These are phyloP conservation scores for Volucella inflata DNA, from an alignment of 2,888 invertebrate species.

Conservation along the genomic window DNA sequence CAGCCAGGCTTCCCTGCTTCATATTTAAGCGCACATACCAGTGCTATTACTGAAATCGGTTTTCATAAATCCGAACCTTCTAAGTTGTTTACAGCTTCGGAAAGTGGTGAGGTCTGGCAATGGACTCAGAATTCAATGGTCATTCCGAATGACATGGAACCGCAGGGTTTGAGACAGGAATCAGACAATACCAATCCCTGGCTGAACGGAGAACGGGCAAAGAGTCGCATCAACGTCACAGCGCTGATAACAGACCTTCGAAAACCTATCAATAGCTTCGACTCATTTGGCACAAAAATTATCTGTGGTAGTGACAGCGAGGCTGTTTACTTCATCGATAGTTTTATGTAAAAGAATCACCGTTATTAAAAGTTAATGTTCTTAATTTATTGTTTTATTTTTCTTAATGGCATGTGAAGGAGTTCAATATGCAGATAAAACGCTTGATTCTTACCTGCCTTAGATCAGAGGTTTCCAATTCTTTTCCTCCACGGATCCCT, in stretches of 20 bases:
- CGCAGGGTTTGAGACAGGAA: constrained; percentile 50
- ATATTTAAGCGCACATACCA: constrained; percentile 90
- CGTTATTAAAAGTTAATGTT: constrained; percentile 1
- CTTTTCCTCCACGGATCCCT: too few relatives aligned
- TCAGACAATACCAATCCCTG: constrained; percentile 85
- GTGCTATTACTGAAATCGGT: constrained; percentile 92
- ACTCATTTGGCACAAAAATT: constrained; percentile 89
- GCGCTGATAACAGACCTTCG: constrained; percentile 90
- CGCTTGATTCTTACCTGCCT: too few relatives aligned
- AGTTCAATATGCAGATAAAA: too few relatives aligned
- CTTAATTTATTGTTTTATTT: not conserved
- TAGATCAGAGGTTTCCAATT: too few relatives aligned
- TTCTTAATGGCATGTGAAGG: too few relatives aligned
- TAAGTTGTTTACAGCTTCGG: constrained; percentile 92
- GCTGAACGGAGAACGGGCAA: constrained; percentile 88
- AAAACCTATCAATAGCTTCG: constrained; percentile 92
- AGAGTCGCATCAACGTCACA: constrained; percentile 85
- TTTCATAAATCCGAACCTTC: constrained; percentile 94
- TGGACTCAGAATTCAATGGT: constrained; percentile 89
- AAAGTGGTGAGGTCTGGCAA: constrained; percentile 93
- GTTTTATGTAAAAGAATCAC: constrained; percentile 82
- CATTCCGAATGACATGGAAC: constrained; percentile 75
- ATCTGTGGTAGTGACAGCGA: constrained; percentile 95
- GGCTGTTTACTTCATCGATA: constrained; percentile 92
- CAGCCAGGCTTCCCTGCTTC: constrained; percentile 93